Evolutionary conservation across 2,797 vertebrate species (phyloP).

Genomic region (Chlorospingus semifuscus): DNA sequence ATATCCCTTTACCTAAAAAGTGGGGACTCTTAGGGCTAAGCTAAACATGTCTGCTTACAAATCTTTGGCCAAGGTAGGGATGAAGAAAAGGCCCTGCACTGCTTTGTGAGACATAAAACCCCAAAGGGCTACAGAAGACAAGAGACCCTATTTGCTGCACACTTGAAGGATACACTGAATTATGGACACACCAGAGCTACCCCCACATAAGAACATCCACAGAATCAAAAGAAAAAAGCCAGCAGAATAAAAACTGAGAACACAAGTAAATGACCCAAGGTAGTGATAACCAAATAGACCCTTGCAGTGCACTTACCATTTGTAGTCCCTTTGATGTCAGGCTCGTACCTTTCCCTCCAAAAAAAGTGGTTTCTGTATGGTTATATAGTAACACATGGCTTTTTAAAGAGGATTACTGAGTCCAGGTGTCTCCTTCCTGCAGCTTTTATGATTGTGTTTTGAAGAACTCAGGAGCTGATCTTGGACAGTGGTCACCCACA

Average conservation of each 20-base stretch:
- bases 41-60: rapidly evolving
- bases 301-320: rapidly evolving
- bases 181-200: background rate
- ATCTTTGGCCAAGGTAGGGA: background rate
- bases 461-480: background rate
- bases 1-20: background rate
- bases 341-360: background rate
- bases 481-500: rapidly evolving
- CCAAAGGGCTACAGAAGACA: background rate
- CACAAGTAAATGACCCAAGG: rapidly evolving
- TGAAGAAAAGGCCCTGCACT: rapidly evolving
- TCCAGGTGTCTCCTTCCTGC: rapidly evolving
- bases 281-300: background rate
- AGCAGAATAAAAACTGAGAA: background rate
- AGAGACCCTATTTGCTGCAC: background rate
- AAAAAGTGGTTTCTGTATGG: rapidly evolving
- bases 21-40: background rate
- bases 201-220: rapidly evolving
- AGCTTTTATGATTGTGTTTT: rapidly evolving
- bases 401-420: background rate
- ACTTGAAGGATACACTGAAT: rapidly evolving
- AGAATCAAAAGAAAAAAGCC: background rate
- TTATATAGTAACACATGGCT: rapidly evolving
- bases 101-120: background rate
- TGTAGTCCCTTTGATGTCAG: background rate